Percentiles rank a stretch among this genome's conserved stretches.
Evolutionary conservation across 2,113 vertebrate genomes (phyloP).

Genomic region (Clarias magur): DNA sequence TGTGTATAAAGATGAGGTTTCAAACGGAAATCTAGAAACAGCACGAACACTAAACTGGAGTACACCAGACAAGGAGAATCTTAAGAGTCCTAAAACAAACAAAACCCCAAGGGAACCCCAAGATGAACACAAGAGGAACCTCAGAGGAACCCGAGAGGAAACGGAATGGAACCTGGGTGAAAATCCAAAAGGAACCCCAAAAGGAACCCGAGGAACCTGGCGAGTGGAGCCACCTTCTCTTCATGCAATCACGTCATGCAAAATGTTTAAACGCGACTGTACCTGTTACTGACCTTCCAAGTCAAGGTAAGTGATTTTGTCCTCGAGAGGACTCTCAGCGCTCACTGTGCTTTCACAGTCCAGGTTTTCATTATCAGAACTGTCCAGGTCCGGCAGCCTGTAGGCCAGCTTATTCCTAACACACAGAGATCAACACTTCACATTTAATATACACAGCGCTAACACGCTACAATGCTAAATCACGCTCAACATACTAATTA

Average conservation of each 20-base stretch:
- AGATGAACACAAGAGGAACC: not conserved
- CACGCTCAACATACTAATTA: not conserved
- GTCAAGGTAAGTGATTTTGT: constrained; percentile 65
- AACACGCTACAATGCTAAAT: not conserved
- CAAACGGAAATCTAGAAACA: not conserved
- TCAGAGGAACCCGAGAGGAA: not conserved
- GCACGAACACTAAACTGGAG: not conserved
- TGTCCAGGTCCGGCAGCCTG: constrained; percentile 84
- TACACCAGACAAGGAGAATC: not conserved
- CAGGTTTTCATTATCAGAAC: constrained; percentile 85
- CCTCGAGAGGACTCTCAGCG: constrained; percentile 84
- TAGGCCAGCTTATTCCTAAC: constrained; percentile 85
- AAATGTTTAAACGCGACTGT: constrained; percentile 5
- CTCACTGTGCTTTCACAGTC: constrained; percentile 84
- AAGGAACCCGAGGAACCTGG: not conserved
- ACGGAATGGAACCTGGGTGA: too few relatives aligned
- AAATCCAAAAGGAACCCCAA: not conserved
- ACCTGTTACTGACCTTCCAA: constrained; percentile 92
- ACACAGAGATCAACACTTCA: not conserved
- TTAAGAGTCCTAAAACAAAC: not conserved
- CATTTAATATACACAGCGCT: not conserved
- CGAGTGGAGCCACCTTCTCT: not conserved
- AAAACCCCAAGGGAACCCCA: not conserved
- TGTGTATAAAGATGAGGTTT: not conserved
- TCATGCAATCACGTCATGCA: not conserved